phyloP scores from a whole-genome alignment of 1,140 invertebrate genomes.

The Heterodera carotae region DNA sequence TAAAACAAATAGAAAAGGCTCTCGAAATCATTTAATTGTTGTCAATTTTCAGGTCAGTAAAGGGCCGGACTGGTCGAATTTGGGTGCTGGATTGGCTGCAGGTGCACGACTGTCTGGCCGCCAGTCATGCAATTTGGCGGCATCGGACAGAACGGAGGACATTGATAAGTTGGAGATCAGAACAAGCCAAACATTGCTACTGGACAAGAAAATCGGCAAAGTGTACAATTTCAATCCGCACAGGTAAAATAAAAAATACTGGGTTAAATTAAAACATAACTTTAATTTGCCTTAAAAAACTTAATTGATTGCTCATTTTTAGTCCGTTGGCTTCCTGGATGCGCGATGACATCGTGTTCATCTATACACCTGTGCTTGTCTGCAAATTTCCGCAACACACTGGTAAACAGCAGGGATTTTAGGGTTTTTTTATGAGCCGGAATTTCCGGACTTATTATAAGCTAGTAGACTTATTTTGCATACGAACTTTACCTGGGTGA shows the following conservation, averaged over 20 bases:
- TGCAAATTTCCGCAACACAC: constrained; percentile 68
- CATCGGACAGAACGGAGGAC: constrained; percentile 46
- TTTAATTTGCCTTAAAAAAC: no score
- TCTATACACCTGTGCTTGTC: constrained; percentile 69
- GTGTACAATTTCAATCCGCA: constrained; percentile 65
- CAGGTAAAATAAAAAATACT: no score
- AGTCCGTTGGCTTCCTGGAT: constrained; percentile 67
- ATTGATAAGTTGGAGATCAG: constrained; percentile 57
- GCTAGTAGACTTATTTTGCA: no score
- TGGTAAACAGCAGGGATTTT: constrained; percentile 31
- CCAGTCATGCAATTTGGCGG: constrained; percentile 67
- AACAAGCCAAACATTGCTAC: constrained; percentile 49
- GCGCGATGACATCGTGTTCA: constrained; percentile 66
- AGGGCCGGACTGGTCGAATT: constrained; percentile 66
- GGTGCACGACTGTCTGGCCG: constrained; percentile 67
- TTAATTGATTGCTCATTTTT: constrained; percentile 34
- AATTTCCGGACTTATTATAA: no score
- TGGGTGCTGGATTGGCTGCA: constrained; percentile 66
- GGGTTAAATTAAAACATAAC: no score
- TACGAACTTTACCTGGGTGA: no score
- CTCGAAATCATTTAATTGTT: no score
- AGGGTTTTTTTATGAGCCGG: background rate
- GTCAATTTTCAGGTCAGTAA: constrained; percentile 44
- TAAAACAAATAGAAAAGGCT: no score
- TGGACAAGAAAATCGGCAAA: constrained; percentile 66